Evolutionary conservation across 2,888 invertebrate species (phyloP), one percentile per base, ranked within the genome.

Genomic region (Tiphia femorata): DNA sequence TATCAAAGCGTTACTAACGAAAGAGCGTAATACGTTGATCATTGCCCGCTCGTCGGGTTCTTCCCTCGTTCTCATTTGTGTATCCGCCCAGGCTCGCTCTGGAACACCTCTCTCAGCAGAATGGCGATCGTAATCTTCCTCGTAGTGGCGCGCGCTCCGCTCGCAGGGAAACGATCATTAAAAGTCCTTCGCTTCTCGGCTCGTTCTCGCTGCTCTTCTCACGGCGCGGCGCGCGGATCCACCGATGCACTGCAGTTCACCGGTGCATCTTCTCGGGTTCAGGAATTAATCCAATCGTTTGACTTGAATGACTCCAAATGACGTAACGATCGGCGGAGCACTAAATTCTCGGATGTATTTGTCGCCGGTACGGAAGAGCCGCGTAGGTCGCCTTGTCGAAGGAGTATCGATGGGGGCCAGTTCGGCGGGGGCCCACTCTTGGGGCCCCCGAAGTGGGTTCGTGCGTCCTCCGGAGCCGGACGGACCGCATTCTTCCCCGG

Each of bases 401-500:
- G 59, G 61, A 60, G 58, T 59, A 64, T 70, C 64, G 59, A 67
- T 54, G 58, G 56, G 14, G 27, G 58, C 59, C 56, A 57, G 57
- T 64, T 70, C 63, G 60, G 63, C 52, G 58, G 58, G 48, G 47
- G 40, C 42, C 54, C 49, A 58, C 44, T 49, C 57, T 5, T 20
- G 66, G 66, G 57, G 51, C 62, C 66, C 53, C 59, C 54, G 61
- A 50, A 52, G 61, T 48, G 35, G 35, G 46, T 64, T 58, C 62
- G 58, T 67, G 65, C 64, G 62, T 67, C 58, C 63, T 57, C 60
- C 73, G 70, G 58, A 67, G 74, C 78, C 81, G 80, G 82, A 81
- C 83, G 81, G 80, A 81, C 82, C 78, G 77, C 82, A 83, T 83
- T 83, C 82, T 83, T 82, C 75, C 76, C 74, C 75, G 73, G 78